Conservation (phyloP, 2,888 invertebrate genomes). For the Dolichomitus sp. region DNA sequence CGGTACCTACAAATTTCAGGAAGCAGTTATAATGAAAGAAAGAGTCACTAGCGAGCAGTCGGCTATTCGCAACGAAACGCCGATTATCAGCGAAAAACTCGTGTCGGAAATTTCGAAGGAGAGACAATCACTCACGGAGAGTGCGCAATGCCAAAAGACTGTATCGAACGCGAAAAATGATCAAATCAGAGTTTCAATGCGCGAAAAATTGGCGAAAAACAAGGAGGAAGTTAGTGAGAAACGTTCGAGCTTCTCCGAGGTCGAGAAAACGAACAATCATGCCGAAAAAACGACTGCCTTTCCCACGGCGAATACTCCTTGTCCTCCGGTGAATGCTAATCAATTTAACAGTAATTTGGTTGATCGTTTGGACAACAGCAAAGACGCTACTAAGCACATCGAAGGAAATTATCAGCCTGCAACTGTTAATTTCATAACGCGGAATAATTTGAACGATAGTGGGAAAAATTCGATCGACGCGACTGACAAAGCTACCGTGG, state of each 20-base stretch:
- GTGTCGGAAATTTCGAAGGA: constrained; percentile 71
- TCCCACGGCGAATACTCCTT: background rate
- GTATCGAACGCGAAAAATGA: constrained; percentile 82
- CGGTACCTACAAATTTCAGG: constrained; percentile 76
- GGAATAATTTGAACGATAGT: constrained; percentile 56
- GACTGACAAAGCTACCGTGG: constrained; percentile 59
- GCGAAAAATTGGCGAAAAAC: constrained; percentile 79
- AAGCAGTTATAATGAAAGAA: constrained; percentile 72
- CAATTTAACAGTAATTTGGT: constrained; percentile 68
- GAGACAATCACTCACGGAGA: constrained; percentile 65
- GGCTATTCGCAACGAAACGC: constrained; percentile 67
- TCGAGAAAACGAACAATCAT: constrained; percentile 73
- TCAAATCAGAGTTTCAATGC: constrained; percentile 80
- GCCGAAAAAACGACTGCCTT: constrained; percentile 37
- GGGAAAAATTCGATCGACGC: constrained; percentile 60
- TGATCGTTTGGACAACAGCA: constrained; percentile 63
- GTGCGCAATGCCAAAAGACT: constrained; percentile 74
- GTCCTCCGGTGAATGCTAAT: constrained; percentile 61
- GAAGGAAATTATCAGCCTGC: constrained; percentile 60
- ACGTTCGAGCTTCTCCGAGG: constrained; percentile 78
- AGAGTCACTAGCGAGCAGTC: constrained; percentile 28
- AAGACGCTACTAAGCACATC: constrained; percentile 63
- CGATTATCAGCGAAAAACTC: constrained; percentile 71
- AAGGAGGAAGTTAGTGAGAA: constrained; percentile 79
- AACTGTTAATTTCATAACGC: constrained; percentile 59